A percentile compares a stretch with the other conserved stretches of the same genome.
These are phyloP conservation scores for Mesoclemmys tuberculata DNA, from an alignment of 2,113 vertebrate species.

Conservation along the genomic window DNA sequence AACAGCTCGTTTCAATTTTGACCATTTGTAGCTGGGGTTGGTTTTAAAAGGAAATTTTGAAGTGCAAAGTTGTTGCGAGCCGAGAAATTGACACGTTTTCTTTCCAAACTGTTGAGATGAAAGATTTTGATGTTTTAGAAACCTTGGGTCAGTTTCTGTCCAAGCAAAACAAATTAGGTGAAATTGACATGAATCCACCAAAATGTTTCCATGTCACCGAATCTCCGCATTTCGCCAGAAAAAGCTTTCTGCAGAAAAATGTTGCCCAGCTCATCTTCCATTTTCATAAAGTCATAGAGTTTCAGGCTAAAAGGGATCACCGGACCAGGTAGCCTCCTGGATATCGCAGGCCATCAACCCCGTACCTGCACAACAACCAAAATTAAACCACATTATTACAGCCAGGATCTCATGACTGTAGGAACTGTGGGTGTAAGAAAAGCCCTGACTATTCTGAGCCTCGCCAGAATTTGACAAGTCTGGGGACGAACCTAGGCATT, in stretches of 20 bases:
- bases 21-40: not conserved
- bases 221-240: not conserved
- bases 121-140: not conserved
- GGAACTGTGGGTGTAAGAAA: not conserved
- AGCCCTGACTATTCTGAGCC: not conserved
- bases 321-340: not conserved
- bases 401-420: not conserved
- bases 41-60: not conserved
- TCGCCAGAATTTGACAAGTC: not conserved
- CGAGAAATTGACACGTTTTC: not conserved
- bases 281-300: not conserved
- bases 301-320: not conserved
- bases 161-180: not conserved
- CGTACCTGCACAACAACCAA: not conserved
- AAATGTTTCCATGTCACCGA: not conserved
- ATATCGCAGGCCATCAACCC: not conserved
- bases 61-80: not conserved
- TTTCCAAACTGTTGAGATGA: not conserved
- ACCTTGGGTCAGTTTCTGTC: not conserved
- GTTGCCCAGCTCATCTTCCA: not conserved
- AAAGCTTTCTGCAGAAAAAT: not conserved
- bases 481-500: not conserved
- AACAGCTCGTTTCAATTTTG: not conserved
- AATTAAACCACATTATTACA: not conserved
- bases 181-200: not conserved